A percentile compares a stretch with the other conserved stretches of the same genome.
phyloP scores from a whole-genome alignment of 2,888 invertebrate genomes.

The Drosophila pullipes region DNA sequence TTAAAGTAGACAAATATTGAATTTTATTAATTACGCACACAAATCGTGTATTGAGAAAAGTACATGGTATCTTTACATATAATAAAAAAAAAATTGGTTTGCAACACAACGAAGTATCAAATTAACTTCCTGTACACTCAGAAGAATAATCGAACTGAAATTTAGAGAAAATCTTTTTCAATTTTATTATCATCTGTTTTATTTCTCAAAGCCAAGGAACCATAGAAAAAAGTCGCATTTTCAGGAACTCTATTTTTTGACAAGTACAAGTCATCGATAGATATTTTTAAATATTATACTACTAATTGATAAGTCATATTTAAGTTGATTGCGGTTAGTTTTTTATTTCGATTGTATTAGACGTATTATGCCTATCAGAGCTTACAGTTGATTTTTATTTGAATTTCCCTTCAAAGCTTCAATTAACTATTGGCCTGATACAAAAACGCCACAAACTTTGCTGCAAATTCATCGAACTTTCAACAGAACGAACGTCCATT shows the following conservation, averaged over 20 bases:
- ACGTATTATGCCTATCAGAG: neutral
- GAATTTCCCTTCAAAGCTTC: constrained; percentile 12
- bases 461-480: constrained; percentile 47
- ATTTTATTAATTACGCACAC: constrained; percentile 24
- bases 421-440: constrained; percentile 34
- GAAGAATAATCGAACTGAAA: neutral
- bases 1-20: constrained; percentile 12
- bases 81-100: neutral
- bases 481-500: constrained; percentile 6
- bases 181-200: neutral
- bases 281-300: neutral
- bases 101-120: neutral
- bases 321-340: neutral
- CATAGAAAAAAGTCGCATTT: neutral
- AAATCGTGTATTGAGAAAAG: neutral
- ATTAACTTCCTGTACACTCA: neutral
- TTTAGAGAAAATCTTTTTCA: neutral
- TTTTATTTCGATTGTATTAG: neutral
- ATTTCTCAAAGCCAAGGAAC: neutral
- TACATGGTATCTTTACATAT: neutral
- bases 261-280: neutral
- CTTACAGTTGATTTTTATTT: constrained; percentile 2
- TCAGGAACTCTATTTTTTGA: neutral
- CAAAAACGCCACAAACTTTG: constrained; percentile 40
- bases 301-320: neutral